A percentile compares a stretch with the other conserved stretches of the same genome.
These are phyloP conservation scores for Melinaea marsaeus DNA, from an alignment of 2,888 invertebrate species.

Conservation along the genomic window DNA sequence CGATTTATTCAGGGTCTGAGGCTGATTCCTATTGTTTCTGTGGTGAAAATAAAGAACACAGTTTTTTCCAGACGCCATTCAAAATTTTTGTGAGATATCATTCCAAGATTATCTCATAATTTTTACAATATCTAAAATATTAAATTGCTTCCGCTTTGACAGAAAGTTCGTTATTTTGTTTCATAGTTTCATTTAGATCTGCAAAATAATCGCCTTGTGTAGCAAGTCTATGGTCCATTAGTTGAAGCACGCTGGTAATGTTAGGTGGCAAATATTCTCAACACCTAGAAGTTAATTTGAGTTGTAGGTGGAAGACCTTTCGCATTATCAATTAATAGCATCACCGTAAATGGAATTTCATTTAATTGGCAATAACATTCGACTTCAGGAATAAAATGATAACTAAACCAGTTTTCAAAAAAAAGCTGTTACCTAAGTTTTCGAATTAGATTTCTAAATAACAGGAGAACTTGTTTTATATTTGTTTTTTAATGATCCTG, in stretches of 20 bases:
- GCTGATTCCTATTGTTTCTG: too few species aligned
- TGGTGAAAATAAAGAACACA: too few species aligned
- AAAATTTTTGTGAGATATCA: too few species aligned
- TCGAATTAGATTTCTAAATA: background rate
- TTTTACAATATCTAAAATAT: too few species aligned
- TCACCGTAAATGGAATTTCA: conserved; percentile 15
- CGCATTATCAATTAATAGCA: conserved; percentile 3
- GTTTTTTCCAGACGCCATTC: too few species aligned
- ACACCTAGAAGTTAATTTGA: conserved; percentile 10
- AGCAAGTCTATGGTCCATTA: background rate
- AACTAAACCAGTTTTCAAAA: conserved; percentile 20
- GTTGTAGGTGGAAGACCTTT: conserved; percentile 11
- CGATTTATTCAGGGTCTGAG: too few species aligned
- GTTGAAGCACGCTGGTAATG: conserved; percentile 13
- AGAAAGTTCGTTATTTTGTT: too few species aligned
- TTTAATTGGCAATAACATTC: conserved; percentile 16
- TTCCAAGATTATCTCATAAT: too few species aligned
- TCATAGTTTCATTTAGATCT: too few species aligned
- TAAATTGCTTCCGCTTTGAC: too few species aligned
- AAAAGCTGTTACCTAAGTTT: conserved; percentile 12
- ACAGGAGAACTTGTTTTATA: conserved; percentile 13
- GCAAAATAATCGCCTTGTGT: too few species aligned
- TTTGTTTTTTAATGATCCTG: conserved; percentile 9
- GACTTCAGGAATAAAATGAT: conserved; percentile 20
- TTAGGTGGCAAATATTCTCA: conserved; percentile 5